Base-by-base conservation (phyloP, 2,888 invertebrate species). In the Ormyrus nitidulus region DNA sequence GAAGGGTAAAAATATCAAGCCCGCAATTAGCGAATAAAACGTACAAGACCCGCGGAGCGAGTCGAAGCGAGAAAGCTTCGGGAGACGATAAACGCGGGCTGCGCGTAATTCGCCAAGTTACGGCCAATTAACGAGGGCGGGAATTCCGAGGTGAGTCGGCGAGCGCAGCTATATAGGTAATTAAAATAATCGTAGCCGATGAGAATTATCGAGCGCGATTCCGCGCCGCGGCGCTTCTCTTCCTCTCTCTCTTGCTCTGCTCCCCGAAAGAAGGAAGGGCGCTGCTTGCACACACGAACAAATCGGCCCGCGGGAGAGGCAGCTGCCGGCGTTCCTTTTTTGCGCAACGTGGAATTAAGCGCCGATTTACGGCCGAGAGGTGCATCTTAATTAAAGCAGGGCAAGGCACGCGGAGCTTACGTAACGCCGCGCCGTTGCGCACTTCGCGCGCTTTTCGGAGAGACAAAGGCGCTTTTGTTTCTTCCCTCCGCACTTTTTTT, bases 371-470 rank as follows among this genome's bases (percentile, higher is more conserved):
- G 81, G 80, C 56, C 58, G 78, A 56, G 65, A 79, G 81, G 77
- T 79, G 84, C 83, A 78, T 83, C 84, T 85, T 83, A 85, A 85
- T 85, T 85, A 84, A 83, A 81, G 59, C 51, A 10, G 77, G 49
- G 34, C 34, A 34, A 34, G 34, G 34, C 34, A 4, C 51, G 59
- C 77, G 78, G 34, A 34, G 34, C 34, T 34, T 34, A 4, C 34
- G 34, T 34, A 34, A 34, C 75, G 79, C 80, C 81, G 82, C 77
- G 64, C 73, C 0, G 54, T 9, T 10, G 81, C 64, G 46, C 64
- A 79, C 73, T 59, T 51, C 71, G 78, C 61, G 59, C 80, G 44
- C 58, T 77, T 69, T 77, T 34, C 34, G 34, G 34, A 34, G 34
- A 34, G 34, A 34, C 34, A 34, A 34, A 34, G 34, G 34, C 34